Evolutionary conservation across 2,888 invertebrate species (phyloP).

Genomic region (Dichetophora obliterata): DNA sequence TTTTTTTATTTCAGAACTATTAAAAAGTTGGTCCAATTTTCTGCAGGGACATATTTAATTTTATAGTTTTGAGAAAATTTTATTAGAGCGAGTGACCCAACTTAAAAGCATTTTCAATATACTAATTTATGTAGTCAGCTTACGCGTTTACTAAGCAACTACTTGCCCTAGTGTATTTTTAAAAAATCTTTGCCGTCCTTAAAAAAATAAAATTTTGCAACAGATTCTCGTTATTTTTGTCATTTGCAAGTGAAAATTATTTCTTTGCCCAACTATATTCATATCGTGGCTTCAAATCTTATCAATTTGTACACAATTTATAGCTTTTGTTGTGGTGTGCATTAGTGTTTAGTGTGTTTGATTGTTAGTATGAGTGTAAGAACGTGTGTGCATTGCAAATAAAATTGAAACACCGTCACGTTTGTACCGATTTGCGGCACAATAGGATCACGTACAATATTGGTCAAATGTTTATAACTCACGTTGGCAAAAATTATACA

Average conservation of each 20-base stretch:
- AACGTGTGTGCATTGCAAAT: background rate
- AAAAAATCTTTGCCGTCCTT: background rate
- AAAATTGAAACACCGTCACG: slow-evolving; percentile 47
- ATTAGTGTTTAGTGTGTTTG: slow-evolving; percentile 5
- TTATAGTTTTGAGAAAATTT: too few species aligned
- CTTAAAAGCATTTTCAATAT: too few species aligned
- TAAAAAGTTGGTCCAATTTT: too few species aligned
- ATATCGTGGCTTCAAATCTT: slow-evolving; percentile 25
- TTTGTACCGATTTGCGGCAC: slow-evolving; percentile 46
- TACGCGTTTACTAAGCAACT: too few species aligned
- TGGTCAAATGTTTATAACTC: slow-evolving; percentile 50
- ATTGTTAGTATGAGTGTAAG: background rate
- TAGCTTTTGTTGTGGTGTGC: background rate
- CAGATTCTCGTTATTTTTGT: too few species aligned
- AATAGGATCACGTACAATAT: slow-evolving; percentile 49
- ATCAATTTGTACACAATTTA: slow-evolving; percentile 23
- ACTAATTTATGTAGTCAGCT: too few species aligned
- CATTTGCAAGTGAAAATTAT: too few species aligned
- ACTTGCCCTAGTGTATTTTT: too few species aligned
- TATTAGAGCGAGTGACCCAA: too few species aligned
- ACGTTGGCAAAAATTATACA: slow-evolving; percentile 47
- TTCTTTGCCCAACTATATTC: background rate
- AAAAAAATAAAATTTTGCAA: too few species aligned
- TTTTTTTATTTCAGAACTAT: too few species aligned
- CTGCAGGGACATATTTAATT: too few species aligned